These are phyloP conservation scores for Jacana jacana DNA, from an alignment of 2,113 vertebrate genomes.

Conservation along the genomic window DNA sequence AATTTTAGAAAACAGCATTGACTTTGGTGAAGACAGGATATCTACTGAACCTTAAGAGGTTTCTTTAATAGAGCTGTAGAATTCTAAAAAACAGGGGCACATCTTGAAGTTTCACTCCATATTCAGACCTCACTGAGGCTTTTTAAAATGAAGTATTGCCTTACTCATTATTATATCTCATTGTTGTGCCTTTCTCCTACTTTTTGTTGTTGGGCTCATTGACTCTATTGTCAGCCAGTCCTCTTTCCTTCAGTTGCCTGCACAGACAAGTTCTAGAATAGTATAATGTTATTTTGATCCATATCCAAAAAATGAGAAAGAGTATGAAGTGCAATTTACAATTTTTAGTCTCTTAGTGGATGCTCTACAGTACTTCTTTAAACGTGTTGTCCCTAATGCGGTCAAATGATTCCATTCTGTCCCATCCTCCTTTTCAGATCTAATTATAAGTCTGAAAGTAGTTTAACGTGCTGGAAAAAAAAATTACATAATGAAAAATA, in stretches of 20 bases:
- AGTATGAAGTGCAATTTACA: background rate
- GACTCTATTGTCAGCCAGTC: background rate
- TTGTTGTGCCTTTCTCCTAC: background rate
- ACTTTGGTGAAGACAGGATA: background rate
- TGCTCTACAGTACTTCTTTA: background rate
- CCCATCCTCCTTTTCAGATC: background rate
- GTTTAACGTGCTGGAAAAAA: background rate
- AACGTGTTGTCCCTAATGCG: background rate
- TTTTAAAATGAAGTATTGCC: no score
- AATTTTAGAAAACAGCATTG: background rate
- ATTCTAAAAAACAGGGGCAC: background rate
- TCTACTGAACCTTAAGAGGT: background rate
- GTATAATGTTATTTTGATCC: background rate
- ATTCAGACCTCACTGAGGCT: background rate
- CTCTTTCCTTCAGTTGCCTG: background rate
- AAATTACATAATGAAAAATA: slow-evolving; percentile 12
- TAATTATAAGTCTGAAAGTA: background rate
- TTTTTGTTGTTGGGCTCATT: background rate
- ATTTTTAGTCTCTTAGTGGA: background rate
- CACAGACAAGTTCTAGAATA: background rate
- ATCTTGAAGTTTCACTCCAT: background rate
- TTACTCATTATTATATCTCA: background rate
- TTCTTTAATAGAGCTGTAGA: background rate
- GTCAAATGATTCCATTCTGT: background rate
- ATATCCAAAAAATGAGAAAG: background rate